Conservation (phyloP, 2,797 vertebrate genomes). For the Rallus crepitans region DNA sequence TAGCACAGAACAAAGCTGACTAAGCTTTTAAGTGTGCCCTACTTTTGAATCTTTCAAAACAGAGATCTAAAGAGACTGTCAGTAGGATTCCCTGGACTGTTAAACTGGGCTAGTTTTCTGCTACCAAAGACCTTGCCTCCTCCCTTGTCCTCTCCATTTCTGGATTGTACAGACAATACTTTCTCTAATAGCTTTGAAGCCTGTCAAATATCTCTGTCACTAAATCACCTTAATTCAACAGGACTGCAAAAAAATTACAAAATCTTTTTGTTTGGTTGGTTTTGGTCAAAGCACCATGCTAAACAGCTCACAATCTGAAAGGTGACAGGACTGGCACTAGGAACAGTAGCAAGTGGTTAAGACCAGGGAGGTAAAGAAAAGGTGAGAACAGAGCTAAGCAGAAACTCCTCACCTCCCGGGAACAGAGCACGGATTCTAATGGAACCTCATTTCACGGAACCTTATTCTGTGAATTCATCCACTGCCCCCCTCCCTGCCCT, state of each 20-base stretch:
- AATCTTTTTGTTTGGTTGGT: background rate
- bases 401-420: background rate
- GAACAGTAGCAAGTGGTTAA: background rate
- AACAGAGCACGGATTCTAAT: background rate
- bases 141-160: background rate
- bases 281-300: background rate
- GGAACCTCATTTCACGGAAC: accelerated
- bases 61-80: background rate
- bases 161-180: background rate
- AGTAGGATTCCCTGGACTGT: background rate
- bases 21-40: conserved; percentile 34
- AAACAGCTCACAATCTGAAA: background rate
- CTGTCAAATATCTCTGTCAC: background rate
- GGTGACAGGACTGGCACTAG: background rate
- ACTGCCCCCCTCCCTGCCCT: background rate
- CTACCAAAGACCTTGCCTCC: background rate
- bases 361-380: background rate
- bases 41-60: conserved; percentile 26
- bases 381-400: background rate
- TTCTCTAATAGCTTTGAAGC: background rate
- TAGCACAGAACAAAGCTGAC: conserved; percentile 22
- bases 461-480: background rate
- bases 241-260: background rate
- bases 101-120: background rate
- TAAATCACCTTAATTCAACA: background rate